Evolutionary conservation across 2,888 invertebrate genomes (phyloP).

Genomic region (Creontiades dilutus): DNA sequence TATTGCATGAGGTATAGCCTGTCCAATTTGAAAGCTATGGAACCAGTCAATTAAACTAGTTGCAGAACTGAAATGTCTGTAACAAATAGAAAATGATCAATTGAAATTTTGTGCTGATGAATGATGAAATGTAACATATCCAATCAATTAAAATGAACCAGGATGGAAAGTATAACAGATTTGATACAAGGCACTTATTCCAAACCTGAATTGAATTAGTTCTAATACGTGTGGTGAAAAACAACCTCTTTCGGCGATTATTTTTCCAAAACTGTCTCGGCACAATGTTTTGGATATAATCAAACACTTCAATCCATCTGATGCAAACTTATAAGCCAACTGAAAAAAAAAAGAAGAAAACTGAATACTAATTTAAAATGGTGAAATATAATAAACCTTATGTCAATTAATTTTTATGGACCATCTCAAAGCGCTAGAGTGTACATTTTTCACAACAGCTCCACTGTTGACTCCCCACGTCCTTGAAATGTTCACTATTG

Average conservation of each 20-base stretch:
- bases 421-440: too few species aligned
- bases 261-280: neutral
- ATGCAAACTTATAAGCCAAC: slow-evolving; percentile 12
- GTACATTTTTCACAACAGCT: too few species aligned
- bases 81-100: neutral
- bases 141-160: neutral
- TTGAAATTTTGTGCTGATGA: neutral
- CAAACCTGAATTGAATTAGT: slow-evolving; percentile 37
- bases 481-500: too few species aligned
- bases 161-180: neutral
- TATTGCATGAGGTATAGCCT: slow-evolving; percentile 10
- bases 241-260: neutral
- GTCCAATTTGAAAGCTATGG: neutral
- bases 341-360: neutral
- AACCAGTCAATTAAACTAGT: slow-evolving; percentile 11
- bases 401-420: too few species aligned
- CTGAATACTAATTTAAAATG: too few species aligned
- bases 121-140: neutral
- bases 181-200: neutral
- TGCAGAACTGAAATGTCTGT: neutral
- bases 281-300: neutral
- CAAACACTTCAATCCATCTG: neutral
- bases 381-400: too few species aligned
- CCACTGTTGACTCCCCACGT: too few species aligned
- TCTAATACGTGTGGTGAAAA: slow-evolving; percentile 1